A percentile compares a stretch with the other conserved stretches of the same genome.
These are phyloP conservation scores for Sitta europaea DNA, from an alignment of 2,113 vertebrate species.

Conservation along the genomic window DNA sequence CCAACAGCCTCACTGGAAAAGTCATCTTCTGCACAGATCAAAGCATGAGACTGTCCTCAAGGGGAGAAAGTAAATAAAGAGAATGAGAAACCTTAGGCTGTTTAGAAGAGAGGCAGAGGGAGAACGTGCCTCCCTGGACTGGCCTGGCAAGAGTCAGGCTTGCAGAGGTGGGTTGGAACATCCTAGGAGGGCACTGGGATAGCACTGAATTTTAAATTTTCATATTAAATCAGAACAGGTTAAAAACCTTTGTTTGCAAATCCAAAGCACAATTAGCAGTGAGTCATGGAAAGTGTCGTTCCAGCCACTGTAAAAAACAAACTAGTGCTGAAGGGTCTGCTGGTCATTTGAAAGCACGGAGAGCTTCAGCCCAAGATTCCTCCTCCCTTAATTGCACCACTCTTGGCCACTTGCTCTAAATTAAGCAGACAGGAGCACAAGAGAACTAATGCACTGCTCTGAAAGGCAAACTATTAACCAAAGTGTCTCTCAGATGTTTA, in stretches of 20 bases:
- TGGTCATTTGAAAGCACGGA: background rate
- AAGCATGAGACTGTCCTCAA: background rate
- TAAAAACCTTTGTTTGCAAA: background rate
- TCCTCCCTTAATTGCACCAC: slow-evolving; percentile 35
- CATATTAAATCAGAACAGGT: background rate
- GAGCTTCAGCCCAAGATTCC: slow-evolving; percentile 16
- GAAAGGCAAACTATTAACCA: slow-evolving; percentile 35
- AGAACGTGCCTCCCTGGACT: background rate
- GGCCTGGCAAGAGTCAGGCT: background rate
- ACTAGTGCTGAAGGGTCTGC: background rate
- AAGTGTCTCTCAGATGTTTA: slow-evolving; percentile 23
- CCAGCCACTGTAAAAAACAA: background rate
- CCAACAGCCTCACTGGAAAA: background rate
- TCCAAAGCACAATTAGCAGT: background rate
- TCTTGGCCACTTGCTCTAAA: background rate
- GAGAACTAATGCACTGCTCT: slow-evolving; percentile 8
- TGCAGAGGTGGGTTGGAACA: background rate
- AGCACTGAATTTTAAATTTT: background rate
- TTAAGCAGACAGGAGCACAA: slow-evolving; percentile 21
- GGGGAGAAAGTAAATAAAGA: background rate
- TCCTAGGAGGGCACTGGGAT: background rate
- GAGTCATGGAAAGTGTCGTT: background rate
- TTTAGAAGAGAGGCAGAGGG: background rate
- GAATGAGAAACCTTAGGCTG: background rate
- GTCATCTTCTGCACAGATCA: background rate